Evolutionary conservation across 2,113 vertebrate genomes (phyloP).

Genomic region (Brachyhypopomus gauderio): DNA sequence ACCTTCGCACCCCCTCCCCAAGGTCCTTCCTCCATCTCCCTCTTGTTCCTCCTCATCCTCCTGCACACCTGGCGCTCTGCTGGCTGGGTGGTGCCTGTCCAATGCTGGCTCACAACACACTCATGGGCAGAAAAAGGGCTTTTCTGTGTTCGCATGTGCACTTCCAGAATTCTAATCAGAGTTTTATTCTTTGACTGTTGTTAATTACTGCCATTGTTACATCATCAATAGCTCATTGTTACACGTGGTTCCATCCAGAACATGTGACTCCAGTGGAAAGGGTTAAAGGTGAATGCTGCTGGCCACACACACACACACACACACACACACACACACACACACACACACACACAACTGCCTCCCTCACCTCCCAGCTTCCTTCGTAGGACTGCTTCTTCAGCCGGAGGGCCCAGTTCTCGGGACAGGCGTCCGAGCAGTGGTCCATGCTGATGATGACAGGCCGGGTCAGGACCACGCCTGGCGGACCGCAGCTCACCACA

Average conservation of each 20-base stretch:
- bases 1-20: conserved; percentile 68
- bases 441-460: conserved; percentile 95
- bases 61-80: neutral
- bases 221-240: neutral
- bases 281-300: conserved; percentile 6
- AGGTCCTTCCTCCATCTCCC: conserved; percentile 55
- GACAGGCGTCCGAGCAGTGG: conserved; percentile 92
- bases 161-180: neutral
- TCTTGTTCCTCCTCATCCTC: neutral
- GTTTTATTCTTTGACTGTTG: neutral
- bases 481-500: conserved; percentile 97
- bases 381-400: conserved; percentile 97
- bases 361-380: conserved; percentile 93
- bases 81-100: neutral
- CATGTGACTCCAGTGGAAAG: neutral
- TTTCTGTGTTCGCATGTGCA: neutral
- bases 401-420: conserved; percentile 93
- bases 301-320: neutral
- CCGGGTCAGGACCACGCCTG: conserved; percentile 91
- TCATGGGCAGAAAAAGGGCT: neutral
- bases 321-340: conserved; percentile 4
- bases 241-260: neutral
- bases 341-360: neutral
- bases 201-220: neutral
- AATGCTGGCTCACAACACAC: neutral